A percentile compares a stretch with the other conserved stretches of the same genome.
Conservation (phyloP, 2,797 vertebrate species). For the Trematomus bernacchii region DNA sequence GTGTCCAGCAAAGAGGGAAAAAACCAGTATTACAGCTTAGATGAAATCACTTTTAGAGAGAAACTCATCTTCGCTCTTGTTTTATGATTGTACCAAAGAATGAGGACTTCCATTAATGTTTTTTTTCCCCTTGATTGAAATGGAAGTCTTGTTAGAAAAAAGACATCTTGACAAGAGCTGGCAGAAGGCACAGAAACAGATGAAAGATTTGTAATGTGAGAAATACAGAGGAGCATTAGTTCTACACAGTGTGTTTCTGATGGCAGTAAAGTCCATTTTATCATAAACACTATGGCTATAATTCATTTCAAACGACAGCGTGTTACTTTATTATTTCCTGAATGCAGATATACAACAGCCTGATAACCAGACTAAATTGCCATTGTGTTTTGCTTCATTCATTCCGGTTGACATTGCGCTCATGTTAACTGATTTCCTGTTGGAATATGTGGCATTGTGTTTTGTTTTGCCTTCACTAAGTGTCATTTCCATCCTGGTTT, state of each 20-base stretch:
- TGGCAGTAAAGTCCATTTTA: neutral
- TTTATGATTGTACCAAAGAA: slow-evolving; percentile 38
- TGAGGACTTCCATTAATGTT: slow-evolving; percentile 39
- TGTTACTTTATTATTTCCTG: slow-evolving; percentile 12
- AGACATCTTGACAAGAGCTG: slow-evolving; percentile 29
- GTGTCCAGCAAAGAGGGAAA: slow-evolving; percentile 46
- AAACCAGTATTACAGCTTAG: slow-evolving; percentile 29
- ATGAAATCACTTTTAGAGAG: slow-evolving; percentile 50
- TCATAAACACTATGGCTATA: neutral
- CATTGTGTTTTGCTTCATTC: neutral
- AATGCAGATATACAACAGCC: neutral
- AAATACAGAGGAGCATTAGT: slow-evolving; percentile 12
- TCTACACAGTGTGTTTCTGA: neutral
- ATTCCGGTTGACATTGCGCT: neutral
- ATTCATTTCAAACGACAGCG: slow-evolving; percentile 13
- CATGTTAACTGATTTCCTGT: neutral
- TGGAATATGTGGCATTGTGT: neutral
- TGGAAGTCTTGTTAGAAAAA: slow-evolving; percentile 24
- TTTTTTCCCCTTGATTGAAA: slow-evolving; percentile 4
- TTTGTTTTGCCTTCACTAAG: neutral
- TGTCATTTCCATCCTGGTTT: neutral
- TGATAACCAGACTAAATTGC: neutral
- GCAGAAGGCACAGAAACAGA: slow-evolving; percentile 22
- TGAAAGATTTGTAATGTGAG: neutral
- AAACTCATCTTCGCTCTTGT: slow-evolving; percentile 44